A percentile compares a stretch with the other conserved stretches of the same genome.
These are phyloP conservation scores for Diarsia dahlii DNA, from an alignment of 2,888 invertebrate species.

Conservation along the genomic window DNA sequence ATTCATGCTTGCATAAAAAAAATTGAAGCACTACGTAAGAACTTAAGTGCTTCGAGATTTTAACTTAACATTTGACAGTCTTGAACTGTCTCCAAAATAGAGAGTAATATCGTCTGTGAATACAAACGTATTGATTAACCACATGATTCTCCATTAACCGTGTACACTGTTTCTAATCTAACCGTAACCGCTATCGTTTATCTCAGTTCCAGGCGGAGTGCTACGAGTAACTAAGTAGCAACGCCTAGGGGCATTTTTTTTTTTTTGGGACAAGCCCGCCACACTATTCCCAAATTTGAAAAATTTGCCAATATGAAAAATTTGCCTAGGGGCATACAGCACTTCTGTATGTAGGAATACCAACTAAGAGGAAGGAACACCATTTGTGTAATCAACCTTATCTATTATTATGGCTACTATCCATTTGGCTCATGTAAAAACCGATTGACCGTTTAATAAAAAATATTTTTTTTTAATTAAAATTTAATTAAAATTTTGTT, in stretches of 20 bases:
- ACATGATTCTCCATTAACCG: conserved; percentile 34
- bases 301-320: too few species aligned
- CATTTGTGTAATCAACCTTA: conserved; percentile 19
- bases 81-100: conserved; percentile 6
- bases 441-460: conserved; percentile 11
- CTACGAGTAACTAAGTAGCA: conserved; percentile 38
- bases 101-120: conserved; percentile 8
- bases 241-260: conserved; percentile 13
- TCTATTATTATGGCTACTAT: conserved; percentile 10
- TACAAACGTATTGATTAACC: conserved; percentile 33
- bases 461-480: too few species aligned
- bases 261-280: too few species aligned
- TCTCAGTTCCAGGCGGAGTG: conserved; percentile 48
- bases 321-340: conserved; percentile 3
- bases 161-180: conserved; percentile 36
- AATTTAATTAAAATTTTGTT: too few species aligned
- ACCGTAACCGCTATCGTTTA: conserved; percentile 54
- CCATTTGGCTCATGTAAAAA: conserved; percentile 22
- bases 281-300: too few species aligned
- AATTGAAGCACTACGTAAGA: not conserved
- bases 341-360: not conserved
- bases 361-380: not conserved
- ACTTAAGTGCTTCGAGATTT: not conserved
- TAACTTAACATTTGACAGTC: not conserved
- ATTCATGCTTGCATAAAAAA: not conserved